phyloP scores from a whole-genome alignment of 2,888 invertebrate species.

The Neuroscelio doddi region DNA sequence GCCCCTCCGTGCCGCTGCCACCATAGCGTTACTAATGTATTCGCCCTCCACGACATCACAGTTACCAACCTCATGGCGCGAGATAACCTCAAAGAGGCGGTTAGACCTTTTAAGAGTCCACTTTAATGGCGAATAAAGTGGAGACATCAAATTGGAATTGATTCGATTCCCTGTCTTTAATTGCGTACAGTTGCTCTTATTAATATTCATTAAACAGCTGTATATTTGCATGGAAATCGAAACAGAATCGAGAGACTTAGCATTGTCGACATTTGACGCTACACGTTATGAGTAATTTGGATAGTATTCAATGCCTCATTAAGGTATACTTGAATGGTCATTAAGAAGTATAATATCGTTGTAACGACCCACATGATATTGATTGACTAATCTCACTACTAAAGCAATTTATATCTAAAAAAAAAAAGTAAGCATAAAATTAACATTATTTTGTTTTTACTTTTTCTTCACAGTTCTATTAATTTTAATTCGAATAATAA shows the following conservation, averaged over 20 bases:
- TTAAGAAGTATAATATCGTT: no score
- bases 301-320: slow-evolving; percentile 1
- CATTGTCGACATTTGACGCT: slow-evolving; percentile 22
- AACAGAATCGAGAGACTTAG: slow-evolving; percentile 7
- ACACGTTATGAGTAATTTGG: slow-evolving; percentile 31
- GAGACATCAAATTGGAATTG: slow-evolving; percentile 44
- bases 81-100: slow-evolving; percentile 48
- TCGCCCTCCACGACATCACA: slow-evolving; percentile 44
- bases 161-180: slow-evolving; percentile 46
- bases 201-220: slow-evolving; percentile 44
- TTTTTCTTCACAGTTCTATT: no score
- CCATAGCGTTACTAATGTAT: slow-evolving; percentile 45
- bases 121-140: slow-evolving; percentile 45
- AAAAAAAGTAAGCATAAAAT: no score
- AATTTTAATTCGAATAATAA: no score
- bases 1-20: slow-evolving; percentile 10
- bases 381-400: no score
- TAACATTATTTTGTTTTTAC: no score
- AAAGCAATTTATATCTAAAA: no score
- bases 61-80: slow-evolving; percentile 44
- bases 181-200: slow-evolving; percentile 44
- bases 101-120: slow-evolving; percentile 44
- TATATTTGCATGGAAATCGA: slow-evolving; percentile 44
- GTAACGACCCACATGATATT: no score
- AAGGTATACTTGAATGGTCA: no score